Evolutionary conservation across 30 jellyfish, hydroid and myxozoan genomes (phyloP), one percentile per base, ranked within the genome.

Genomic region (Turritopsis dohrnii): DNA sequence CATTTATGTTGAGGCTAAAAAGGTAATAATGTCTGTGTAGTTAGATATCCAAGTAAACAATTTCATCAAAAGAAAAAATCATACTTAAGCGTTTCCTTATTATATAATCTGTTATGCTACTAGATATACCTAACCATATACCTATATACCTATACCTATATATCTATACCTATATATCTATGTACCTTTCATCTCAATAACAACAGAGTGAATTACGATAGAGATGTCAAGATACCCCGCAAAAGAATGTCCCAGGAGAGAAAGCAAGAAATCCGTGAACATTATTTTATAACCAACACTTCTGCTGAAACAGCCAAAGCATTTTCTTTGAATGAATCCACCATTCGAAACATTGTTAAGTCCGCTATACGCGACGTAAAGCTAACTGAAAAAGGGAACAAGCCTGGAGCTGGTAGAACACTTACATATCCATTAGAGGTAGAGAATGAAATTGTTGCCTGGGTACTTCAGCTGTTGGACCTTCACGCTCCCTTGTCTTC

Each of bases 241-340:
- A 23, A 18, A n/a, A 72, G 52, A 72, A 16, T 72, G 52, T 16
- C 81, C 28, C 29, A 18, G 81, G 29, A 72, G 23, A 72, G 81
- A 72, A 72, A 72, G 28, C 81, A 72, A 72, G 81, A 72, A 72
- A 23, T 72, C 23, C 81, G 81, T 16, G 81, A 20, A 25, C 84
- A 76, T 31, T 76, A 76, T 29, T 24, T 24, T 16, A 24, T 17
- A 17, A 71, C 18, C 23, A 28, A 18, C 24, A 76, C 19, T 18
- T 76, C 24, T 29, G 80, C 79, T 29, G 84, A 24, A 20, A 76
- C 84, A 20, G 84, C 84, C 17, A 76, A 29, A 18, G 84, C 84
- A 20, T 76, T 76, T 29, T 24, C 19, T 25, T 29, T 76, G 79
- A 29, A 76, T 17, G 80, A 29, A 31, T 24, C 80, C 18, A 20